These are phyloP conservation scores for Puntigrus tetrazona DNA, from an alignment of 2,113 vertebrate species.

Conservation along the genomic window DNA sequence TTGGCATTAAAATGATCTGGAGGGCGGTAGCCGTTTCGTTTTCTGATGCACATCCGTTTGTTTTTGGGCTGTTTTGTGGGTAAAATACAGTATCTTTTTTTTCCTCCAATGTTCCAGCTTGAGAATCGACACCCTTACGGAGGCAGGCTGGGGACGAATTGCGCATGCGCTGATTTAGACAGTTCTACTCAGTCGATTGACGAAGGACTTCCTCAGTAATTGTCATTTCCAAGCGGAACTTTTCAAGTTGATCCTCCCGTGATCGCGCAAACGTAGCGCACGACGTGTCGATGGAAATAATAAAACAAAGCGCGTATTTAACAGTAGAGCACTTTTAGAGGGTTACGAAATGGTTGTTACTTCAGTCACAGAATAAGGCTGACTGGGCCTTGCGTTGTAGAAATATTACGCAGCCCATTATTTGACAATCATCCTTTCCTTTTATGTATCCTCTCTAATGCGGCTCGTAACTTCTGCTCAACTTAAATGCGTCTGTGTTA, in stretches of 20 bases:
- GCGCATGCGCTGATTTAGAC: conserved; percentile 78
- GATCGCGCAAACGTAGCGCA: neutral
- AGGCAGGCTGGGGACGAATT: conserved; percentile 63
- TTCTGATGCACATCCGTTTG: conserved; percentile 81
- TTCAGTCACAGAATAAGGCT: neutral
- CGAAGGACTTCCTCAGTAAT: conserved; percentile 70
- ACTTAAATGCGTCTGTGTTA: neutral
- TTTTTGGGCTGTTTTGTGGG: conserved; percentile 53
- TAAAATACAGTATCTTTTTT: conserved; percentile 58
- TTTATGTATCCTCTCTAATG: neutral
- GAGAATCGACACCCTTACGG: conserved; percentile 77
- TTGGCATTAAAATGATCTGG: conserved; percentile 76
- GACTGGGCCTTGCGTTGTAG: neutral
- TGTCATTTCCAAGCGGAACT: conserved; percentile 57
- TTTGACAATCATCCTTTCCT: neutral
- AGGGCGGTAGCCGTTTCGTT: conserved; percentile 75
- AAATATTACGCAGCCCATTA: neutral
- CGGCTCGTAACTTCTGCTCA: neutral
- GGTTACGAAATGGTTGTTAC: neutral
- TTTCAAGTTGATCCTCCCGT: neutral
- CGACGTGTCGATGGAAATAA: neutral
- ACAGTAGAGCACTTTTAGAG: too few species aligned
- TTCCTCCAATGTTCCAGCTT: conserved; percentile 62
- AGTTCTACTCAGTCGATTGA: conserved; percentile 65
- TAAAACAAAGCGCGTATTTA: too few species aligned